Conservation (phyloP, 2,113 vertebrate species). For the Pedionomus torquatus region DNA sequence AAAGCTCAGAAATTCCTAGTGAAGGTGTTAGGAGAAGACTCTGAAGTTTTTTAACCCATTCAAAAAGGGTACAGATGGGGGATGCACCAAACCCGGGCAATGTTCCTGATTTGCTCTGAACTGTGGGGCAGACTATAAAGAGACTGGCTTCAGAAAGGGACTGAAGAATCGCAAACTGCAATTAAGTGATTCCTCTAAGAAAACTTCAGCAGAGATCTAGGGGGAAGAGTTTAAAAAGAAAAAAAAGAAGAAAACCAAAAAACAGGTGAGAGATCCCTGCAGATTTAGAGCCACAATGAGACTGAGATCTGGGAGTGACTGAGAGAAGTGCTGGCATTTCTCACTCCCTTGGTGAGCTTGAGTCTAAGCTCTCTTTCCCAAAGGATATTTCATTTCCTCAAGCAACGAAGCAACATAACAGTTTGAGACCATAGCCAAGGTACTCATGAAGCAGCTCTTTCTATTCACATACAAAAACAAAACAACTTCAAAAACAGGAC, state of each 20-base stretch:
- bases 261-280: not conserved
- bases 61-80: no score
- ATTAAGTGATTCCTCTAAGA: not conserved
- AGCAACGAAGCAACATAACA: not conserved
- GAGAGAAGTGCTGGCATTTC: not conserved
- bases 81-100: not conserved
- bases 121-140: not conserved
- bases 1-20: not conserved
- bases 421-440: not conserved
- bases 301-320: accelerated
- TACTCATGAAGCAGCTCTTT: not conserved
- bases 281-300: not conserved
- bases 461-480: not conserved
- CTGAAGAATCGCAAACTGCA: not conserved
- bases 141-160: not conserved
- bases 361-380: not conserved
- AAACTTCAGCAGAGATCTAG: not conserved
- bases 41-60: not conserved
- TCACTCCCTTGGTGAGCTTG: not conserved
- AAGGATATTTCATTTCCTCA: not conserved
- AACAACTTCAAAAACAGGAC: not conserved
- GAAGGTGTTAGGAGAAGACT: not conserved
- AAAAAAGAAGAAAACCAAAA: no score
- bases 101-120: not conserved
- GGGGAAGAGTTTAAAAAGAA: not conserved